Base-by-base conservation (phyloP, 2,888 invertebrate genomes). In the Drosophila cyrtoloma region DNA sequence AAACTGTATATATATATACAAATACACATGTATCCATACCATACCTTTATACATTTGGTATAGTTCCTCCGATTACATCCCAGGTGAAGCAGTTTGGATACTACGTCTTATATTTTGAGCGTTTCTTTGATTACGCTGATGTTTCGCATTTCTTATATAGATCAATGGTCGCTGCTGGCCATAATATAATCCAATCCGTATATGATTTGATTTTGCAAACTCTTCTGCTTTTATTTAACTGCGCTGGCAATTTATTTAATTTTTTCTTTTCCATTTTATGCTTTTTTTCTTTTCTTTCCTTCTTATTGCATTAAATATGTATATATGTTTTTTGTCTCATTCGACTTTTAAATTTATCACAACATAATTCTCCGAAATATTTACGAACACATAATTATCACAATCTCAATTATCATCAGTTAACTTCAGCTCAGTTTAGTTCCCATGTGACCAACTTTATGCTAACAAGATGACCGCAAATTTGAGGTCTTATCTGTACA, bases 391-490 rank as follows among this genome's bases (percentile, higher is more conserved):
- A 61, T 26, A 56, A 26, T 33, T 35, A 75, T 79, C 57, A 30
- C 58, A 70, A 60, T 62, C 47, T 26, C 78, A 78, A 75, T 73
- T 64, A 75, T 67, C 53, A 64, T 64, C 28, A 47, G 42, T 63
- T 71, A 58, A 71, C 71, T 60, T 28, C 67, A 61, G 58, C 32
- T 32, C 28, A 42, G 26, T n/a, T 22, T 56, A 60, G 70, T 82
- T 80, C 86, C 79, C 84, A 77, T 64, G 72, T 37, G 26, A 30
- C 30, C 42, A 61, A 61, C 53, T 52, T 57, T 71, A 39, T 56
- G 74, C 63, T 82, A 79, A 79, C 77, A 75, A 83, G 86, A 86
- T 89, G 82, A 86, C 85, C 85, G 87, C 85, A 86, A 83, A 83
- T 85, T 75, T 80, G 71, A 47, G 59, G 59, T 72, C 80, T 82